Conservation (phyloP, 2,113 vertebrate species). For the Struthidea cinerea region DNA sequence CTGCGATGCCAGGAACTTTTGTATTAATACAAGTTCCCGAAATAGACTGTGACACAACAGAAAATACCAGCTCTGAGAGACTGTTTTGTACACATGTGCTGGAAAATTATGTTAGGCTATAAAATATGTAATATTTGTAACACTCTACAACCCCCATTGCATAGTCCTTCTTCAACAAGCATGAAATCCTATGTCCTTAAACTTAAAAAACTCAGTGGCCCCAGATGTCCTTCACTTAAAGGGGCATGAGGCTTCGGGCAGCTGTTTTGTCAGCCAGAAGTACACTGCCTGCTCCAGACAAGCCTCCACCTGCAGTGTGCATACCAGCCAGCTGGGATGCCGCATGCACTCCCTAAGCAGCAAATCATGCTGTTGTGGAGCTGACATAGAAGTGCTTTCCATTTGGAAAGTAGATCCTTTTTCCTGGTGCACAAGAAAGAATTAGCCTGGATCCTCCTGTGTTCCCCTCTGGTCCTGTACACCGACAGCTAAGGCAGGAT, state of each 20-base stretch:
- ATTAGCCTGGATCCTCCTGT: not conserved
- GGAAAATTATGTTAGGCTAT: not conserved
- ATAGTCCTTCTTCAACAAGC: not conserved
- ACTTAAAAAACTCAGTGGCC: not conserved
- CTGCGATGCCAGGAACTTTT: not conserved
- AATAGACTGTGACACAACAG: constrained; percentile 30
- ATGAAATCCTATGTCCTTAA: not conserved
- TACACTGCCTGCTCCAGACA: not conserved
- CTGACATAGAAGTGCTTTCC: not conserved
- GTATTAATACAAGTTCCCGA: not conserved
- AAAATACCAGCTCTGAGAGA: constrained; percentile 11
- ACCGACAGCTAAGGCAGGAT: not conserved
- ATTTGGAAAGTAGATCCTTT: not conserved
- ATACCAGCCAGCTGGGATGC: not conserved
- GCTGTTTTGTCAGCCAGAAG: not conserved
- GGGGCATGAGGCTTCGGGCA: not conserved
- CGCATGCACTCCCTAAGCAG: not conserved
- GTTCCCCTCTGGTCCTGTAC: not conserved
- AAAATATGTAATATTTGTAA: not conserved
- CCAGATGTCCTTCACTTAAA: not conserved
- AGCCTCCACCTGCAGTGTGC: not conserved
- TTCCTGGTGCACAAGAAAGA: not conserved
- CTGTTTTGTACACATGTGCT: not conserved
- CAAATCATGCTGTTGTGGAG: not conserved
- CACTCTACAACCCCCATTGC: not conserved